These are phyloP conservation scores for Vimba vimba DNA, from an alignment of 2,113 vertebrate species.

Conservation along the genomic window DNA sequence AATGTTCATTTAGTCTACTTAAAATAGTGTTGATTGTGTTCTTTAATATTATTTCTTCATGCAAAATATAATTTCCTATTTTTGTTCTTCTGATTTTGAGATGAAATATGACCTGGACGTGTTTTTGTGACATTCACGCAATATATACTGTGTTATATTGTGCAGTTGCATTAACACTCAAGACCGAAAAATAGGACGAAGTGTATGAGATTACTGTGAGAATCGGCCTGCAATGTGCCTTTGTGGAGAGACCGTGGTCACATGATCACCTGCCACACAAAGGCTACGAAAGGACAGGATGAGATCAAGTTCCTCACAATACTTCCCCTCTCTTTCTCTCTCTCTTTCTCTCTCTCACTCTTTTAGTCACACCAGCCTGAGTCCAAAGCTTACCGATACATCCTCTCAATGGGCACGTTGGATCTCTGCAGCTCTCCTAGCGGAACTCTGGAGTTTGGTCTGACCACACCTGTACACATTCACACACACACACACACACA, in stretches of 20 bases:
- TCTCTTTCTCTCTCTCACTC: background rate
- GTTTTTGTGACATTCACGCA: background rate
- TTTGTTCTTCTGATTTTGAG: background rate
- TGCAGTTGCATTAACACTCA: background rate
- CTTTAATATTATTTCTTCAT: background rate
- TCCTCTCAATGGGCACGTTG: constrained; percentile 82
- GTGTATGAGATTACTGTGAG: constrained; percentile 7
- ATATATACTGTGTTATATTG: no score
- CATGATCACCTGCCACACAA: constrained; percentile 55
- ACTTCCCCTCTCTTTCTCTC: constrained; percentile 30
- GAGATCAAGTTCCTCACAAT: constrained; percentile 60
- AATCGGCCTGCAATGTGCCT: constrained; percentile 50
- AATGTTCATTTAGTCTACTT: background rate
- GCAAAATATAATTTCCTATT: background rate
- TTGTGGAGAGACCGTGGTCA: constrained; percentile 36
- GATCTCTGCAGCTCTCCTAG: constrained; percentile 85
- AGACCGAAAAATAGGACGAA: background rate
- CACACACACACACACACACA: background rate
- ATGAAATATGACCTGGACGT: background rate
- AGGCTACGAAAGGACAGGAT: constrained; percentile 60
- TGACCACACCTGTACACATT: constrained; percentile 76
- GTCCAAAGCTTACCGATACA: constrained; percentile 88
- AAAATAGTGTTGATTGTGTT: background rate
- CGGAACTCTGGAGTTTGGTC: constrained; percentile 79
- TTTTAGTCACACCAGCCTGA: background rate